Conservation (phyloP, 2,797 vertebrate genomes). For the Falco biarmicus region DNA sequence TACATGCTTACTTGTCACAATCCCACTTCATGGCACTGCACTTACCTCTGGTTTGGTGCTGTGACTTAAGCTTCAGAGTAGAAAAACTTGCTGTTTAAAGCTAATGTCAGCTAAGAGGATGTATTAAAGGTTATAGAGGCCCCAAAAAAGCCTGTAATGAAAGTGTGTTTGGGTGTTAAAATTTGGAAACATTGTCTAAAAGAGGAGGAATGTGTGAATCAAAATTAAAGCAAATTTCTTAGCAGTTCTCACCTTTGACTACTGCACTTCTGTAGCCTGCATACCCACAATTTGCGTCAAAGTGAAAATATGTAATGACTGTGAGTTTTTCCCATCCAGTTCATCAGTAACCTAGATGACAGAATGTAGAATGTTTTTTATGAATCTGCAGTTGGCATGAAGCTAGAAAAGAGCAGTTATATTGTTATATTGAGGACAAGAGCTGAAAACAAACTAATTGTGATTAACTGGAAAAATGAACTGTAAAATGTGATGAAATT, state of each 20-base stretch:
- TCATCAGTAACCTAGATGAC: background rate
- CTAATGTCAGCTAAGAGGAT: background rate
- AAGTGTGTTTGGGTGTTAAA: background rate
- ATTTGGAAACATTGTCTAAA: background rate
- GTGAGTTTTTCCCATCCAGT: background rate
- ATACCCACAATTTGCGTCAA: background rate
- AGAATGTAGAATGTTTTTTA: background rate
- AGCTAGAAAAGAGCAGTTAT: background rate
- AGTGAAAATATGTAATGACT: background rate
- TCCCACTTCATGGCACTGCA: background rate
- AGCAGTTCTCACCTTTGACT: background rate
- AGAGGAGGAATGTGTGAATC: background rate
- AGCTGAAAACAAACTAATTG: background rate
- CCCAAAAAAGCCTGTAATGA: background rate
- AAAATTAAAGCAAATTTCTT: background rate
- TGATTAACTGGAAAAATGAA: background rate
- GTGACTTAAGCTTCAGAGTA: background rate
- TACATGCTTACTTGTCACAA: background rate
- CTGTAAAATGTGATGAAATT: background rate
- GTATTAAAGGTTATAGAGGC: background rate
- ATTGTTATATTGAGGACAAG: background rate
- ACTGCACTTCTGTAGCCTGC: background rate
- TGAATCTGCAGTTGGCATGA: background rate
- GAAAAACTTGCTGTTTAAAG: background rate
- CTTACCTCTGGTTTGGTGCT: background rate